A percentile compares a stretch with the other conserved stretches of the same genome.
phyloP scores from a whole-genome alignment of 2,797 vertebrate species.

The Aselliscus stoliczkanus region DNA sequence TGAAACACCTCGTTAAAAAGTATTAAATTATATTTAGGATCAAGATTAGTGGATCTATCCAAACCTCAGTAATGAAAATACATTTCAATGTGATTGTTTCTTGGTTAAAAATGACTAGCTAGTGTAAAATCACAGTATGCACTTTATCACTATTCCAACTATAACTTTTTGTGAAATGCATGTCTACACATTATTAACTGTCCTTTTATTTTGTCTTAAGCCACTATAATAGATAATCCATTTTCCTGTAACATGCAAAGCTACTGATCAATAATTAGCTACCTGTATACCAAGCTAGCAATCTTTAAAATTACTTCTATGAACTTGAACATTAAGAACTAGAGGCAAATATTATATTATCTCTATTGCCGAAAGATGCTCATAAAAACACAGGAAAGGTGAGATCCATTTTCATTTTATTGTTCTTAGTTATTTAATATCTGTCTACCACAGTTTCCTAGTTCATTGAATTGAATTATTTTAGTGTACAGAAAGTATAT shows the following conservation, averaged over 20 bases:
- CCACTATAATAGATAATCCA: not conserved
- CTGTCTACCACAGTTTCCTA: conserved; percentile 12
- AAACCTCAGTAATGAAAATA: conserved; percentile 15
- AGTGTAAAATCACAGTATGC: not conserved
- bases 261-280: conserved; percentile 60
- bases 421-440: conserved; percentile 62
- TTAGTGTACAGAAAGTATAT: conserved; percentile 31
- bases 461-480: conserved; percentile 56
- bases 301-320: conserved; percentile 35
- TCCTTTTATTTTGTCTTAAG: conserved; percentile 28
- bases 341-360: conserved; percentile 32
- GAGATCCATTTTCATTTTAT: conserved; percentile 55
- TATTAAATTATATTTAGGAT: not conserved
- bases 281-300: conserved; percentile 9
- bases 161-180: conserved; percentile 13
- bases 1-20: not conserved
- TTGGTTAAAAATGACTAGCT: conserved; percentile 28
- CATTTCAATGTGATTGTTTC: not conserved
- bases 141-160: not conserved
- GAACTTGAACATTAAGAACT: conserved; percentile 17
- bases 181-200: conserved; percentile 31
- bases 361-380: conserved; percentile 39
- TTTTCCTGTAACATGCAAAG: conserved; percentile 9
- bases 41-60: not conserved
- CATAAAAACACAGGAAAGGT: conserved; percentile 57